These are phyloP conservation scores for Perizoma flavofasciatum DNA, from an alignment of 2,888 invertebrate genomes.

Conservation along the genomic window DNA sequence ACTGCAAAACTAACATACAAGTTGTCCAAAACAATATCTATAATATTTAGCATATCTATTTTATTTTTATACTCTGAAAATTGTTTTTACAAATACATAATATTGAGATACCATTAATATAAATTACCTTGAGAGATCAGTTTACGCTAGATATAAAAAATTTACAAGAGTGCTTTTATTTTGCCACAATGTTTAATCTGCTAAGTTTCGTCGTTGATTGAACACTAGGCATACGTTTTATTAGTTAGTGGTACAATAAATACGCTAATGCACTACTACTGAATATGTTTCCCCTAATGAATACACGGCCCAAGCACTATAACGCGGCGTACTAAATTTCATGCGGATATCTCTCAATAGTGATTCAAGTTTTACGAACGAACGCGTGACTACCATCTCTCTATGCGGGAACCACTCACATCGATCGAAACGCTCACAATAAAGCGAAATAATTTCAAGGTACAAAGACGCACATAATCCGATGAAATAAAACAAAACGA, in stretches of 20 bases:
- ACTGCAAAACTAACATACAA: slow-evolving; percentile 70
- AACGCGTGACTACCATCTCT: slow-evolving; percentile 24
- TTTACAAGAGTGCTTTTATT: slow-evolving; percentile 77
- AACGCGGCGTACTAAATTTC: slow-evolving; percentile 53
- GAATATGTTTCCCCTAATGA: slow-evolving; percentile 70
- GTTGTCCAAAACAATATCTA: slow-evolving; percentile 70
- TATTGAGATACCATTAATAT: slow-evolving; percentile 79
- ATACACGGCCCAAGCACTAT: slow-evolving; percentile 74
- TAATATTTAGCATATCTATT: slow-evolving; percentile 70
- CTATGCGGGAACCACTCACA: slow-evolving; percentile 47
- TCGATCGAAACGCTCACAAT: slow-evolving; percentile 48
- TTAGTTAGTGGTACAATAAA: slow-evolving; percentile 72
- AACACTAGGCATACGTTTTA: slow-evolving; percentile 71
- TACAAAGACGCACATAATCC: slow-evolving; percentile 39
- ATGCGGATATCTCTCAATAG: slow-evolving; percentile 52
- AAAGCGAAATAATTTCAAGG: slow-evolving; percentile 54
- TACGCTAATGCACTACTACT: slow-evolving; percentile 77
- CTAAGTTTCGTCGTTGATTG: slow-evolving; percentile 70
- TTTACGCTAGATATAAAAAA: slow-evolving; percentile 81
- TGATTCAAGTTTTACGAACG: slow-evolving; percentile 22
- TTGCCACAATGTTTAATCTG: slow-evolving; percentile 68
- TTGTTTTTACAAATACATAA: slow-evolving; percentile 79
- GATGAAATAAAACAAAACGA: slow-evolving; percentile 65
- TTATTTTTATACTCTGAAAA: slow-evolving; percentile 75
- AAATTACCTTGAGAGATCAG: slow-evolving; percentile 82